These are phyloP conservation scores for Pontoporia blainvillei DNA, from an alignment of 2,113 vertebrate genomes.

Conservation along the genomic window DNA sequence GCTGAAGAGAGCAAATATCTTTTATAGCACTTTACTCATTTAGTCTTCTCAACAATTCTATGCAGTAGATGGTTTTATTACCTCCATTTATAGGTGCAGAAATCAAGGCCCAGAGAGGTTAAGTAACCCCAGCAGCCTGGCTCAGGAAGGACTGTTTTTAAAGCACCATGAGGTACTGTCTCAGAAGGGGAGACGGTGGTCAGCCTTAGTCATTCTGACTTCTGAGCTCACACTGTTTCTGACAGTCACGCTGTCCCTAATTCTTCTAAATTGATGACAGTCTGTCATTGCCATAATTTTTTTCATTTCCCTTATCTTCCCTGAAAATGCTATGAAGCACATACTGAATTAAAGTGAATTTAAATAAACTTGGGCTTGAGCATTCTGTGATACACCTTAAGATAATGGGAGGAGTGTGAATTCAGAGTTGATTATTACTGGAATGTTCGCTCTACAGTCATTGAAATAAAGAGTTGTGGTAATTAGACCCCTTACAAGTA, in stretches of 20 bases:
- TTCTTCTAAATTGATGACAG: slow-evolving; percentile 12
- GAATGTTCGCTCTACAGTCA: background rate
- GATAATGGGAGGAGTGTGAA: background rate
- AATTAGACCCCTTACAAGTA: background rate
- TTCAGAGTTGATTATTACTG: background rate
- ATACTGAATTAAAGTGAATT: background rate
- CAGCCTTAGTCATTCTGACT: background rate
- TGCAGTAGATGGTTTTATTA: background rate
- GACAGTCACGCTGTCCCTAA: background rate
- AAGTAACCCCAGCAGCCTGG: background rate
- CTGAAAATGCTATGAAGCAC: background rate
- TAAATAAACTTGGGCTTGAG: background rate
- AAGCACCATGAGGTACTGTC: background rate
- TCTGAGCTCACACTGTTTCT: background rate
- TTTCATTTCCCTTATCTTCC: background rate
- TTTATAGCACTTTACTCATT: background rate
- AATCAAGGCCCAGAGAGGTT: background rate
- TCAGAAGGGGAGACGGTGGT: background rate
- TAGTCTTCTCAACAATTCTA: background rate
- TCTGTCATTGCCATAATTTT: background rate
- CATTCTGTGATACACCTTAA: background rate
- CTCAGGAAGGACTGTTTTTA: background rate
- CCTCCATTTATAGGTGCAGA: background rate
- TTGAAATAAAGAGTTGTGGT: background rate
- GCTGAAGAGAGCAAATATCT: background rate